A percentile compares a stretch with the other conserved stretches of the same genome.
These are phyloP conservation scores for Tridacna crocea DNA, from an alignment of 2,888 invertebrate genomes.

Conservation along the genomic window DNA sequence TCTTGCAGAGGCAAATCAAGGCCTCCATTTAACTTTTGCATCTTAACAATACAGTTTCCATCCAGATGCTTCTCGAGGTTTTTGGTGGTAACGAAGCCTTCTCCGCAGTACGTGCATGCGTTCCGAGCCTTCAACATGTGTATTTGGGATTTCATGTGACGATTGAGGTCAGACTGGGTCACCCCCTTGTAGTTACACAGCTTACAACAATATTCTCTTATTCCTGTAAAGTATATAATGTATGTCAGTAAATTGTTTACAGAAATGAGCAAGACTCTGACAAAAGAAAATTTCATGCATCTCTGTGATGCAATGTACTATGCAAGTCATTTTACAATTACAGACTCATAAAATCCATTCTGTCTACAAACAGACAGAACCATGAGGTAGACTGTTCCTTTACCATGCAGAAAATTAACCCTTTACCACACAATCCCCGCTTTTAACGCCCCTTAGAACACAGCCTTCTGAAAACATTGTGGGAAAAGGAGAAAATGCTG, in stretches of 20 bases:
- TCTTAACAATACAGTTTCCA: constrained; percentile 72
- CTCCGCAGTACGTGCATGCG: constrained; percentile 81
- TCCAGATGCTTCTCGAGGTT: constrained; percentile 86
- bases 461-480: too few relatives aligned
- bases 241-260: not conserved
- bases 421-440: too few relatives aligned
- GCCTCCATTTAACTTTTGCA: constrained; percentile 67
- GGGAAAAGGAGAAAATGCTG: too few relatives aligned
- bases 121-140: constrained; percentile 84
- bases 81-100: constrained; percentile 82
- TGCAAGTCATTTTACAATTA: too few relatives aligned
- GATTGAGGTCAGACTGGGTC: constrained; percentile 85
- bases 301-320: too few relatives aligned
- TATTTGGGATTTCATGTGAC: constrained; percentile 85
- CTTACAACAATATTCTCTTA: constrained; percentile 84
- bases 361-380: too few relatives aligned
- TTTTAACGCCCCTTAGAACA: too few relatives aligned
- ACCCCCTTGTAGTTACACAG: constrained; percentile 85
- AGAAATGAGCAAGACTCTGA: not conserved
- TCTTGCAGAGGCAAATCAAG: constrained; percentile 50
- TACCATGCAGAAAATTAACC: too few relatives aligned
- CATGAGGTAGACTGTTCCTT: too few relatives aligned
- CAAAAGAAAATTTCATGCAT: too few relatives aligned
- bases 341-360: too few relatives aligned
- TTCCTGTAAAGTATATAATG: constrained; percentile 76